Evolutionary conservation across 2,797 vertebrate species (phyloP), one percentile per base, ranked within the genome.

Genomic region (Galago senegalensis): DNA sequence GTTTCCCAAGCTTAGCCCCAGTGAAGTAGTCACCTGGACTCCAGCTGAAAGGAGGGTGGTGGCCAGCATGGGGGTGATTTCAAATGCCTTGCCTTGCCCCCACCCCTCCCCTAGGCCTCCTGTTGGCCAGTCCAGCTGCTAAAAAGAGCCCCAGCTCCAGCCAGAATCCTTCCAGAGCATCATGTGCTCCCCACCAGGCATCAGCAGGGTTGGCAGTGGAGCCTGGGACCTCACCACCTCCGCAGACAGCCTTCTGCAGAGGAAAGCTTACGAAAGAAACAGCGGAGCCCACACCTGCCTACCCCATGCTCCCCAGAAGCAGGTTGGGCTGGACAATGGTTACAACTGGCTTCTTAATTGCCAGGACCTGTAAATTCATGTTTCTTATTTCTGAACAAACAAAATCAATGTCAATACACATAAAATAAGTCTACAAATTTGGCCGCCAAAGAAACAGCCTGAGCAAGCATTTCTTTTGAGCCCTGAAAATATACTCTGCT

Each of bases 111-210:
- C 61, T 21, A 2, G 2, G 46, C 23, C 82, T 60, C n/a, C 67
- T 53, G 13, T 79, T 17, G 17, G 16, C 37, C 58, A n/a, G 12
- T 60, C 61, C 29, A 40, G 31, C 53, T 85, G 87, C 91, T 95
- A 88, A 93, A 96, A 92, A 93, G 87, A 96, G 93, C 10, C 8
- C 83, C 31, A 12, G 27, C n/a, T 70, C 21, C 46, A 31, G 70
- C 60, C 92, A 49, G 56, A 40, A 27, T 34, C 49, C 14, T 53
- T 53, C 69, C 16, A n/a, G 18, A 1, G 14, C 14, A 7, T 61
- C 92, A 23, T 11, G n/a, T 58, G 58, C 67, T 72, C 77, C 87
- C 8, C 43, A 1, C 17, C 34, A 46, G 88, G 61, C 49, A 13
- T 27, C 37, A 0, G 73, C 29, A 0, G 11, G 4, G 43, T 0